Evolutionary conservation across 2,797 vertebrate species (phyloP).

Genomic region (Urosaurus nigricauda): DNA sequence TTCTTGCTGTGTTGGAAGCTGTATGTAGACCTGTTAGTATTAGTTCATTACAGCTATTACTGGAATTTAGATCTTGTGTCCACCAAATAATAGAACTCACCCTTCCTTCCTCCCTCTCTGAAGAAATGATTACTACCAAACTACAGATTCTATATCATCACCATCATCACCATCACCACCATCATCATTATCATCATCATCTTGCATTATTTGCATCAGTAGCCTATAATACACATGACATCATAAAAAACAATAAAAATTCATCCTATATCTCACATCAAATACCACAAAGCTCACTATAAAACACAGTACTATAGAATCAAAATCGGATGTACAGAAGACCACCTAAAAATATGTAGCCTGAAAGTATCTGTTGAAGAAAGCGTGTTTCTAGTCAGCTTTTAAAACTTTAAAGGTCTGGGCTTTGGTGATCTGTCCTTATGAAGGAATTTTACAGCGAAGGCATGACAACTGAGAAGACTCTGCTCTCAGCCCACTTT

Average conservation of each 20-base stretch:
- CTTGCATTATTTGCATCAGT: no score
- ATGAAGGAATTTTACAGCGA: background rate
- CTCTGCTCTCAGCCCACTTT: no score
- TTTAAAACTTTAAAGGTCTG: background rate
- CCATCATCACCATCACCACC: background rate
- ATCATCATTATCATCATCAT: no score
- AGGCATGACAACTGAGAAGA: background rate
- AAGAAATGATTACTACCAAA: background rate
- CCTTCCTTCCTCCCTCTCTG: background rate
- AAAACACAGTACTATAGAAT: background rate
- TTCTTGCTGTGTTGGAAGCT: conserved; percentile 34
- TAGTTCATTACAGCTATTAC: conserved; percentile 25
- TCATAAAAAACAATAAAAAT: conserved; percentile 26
- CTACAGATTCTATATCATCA: background rate
- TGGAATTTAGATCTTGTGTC: conserved; percentile 21
- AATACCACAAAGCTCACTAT: background rate
- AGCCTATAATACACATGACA: background rate
- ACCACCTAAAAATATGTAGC: background rate
- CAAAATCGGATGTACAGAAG: no score
- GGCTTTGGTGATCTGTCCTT: background rate
- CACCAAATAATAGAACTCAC: background rate
- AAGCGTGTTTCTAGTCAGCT: background rate
- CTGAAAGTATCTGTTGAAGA: background rate
- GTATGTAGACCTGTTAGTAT: background rate
- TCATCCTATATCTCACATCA: background rate